Conservation (phyloP, 2,888 invertebrate genomes). For the Blastobasis lacticolella region DNA sequence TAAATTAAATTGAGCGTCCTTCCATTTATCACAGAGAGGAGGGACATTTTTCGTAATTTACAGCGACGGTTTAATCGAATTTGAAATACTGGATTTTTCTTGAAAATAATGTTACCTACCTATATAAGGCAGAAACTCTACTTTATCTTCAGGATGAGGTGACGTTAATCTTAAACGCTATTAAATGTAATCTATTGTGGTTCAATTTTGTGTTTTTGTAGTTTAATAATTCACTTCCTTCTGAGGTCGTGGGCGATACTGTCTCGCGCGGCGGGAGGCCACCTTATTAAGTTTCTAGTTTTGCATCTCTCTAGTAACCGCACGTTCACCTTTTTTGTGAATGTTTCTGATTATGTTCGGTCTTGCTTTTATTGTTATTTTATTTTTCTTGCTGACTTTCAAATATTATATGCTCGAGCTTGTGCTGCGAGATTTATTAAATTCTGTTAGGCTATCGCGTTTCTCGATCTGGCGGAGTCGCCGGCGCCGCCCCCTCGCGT, state of each 20-base stretch:
- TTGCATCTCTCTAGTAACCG: slow-evolving; percentile 25
- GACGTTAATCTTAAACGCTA: too few relatives aligned
- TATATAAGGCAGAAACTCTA: background rate
- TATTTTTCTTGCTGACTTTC: too few relatives aligned
- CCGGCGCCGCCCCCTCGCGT: slow-evolving; percentile 42
- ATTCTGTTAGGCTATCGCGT: slow-evolving; percentile 37
- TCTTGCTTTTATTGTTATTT: too few relatives aligned
- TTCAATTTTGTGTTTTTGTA: slow-evolving; percentile 7
- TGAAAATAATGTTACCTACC: slow-evolving; percentile 8
- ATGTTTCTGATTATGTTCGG: too few relatives aligned
- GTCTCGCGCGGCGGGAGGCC: slow-evolving; percentile 27
- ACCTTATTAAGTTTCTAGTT: slow-evolving; percentile 35
- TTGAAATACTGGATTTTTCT: slow-evolving; percentile 14
- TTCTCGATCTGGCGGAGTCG: slow-evolving; percentile 23
- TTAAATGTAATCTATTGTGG: too few relatives aligned
- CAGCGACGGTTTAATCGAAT: slow-evolving; percentile 23
- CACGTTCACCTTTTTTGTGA: slow-evolving; percentile 21
- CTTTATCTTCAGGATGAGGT: too few relatives aligned
- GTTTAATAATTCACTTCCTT: slow-evolving; percentile 24
- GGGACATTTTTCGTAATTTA: slow-evolving; percentile 26
- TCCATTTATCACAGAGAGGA: slow-evolving; percentile 25
- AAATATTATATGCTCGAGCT: too few relatives aligned
- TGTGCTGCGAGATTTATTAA: background rate
- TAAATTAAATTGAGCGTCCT: slow-evolving; percentile 22
- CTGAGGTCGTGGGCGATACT: slow-evolving; percentile 31